Evolutionary conservation across 1,140 invertebrate genomes (phyloP).

Genomic region (Colletes gigas): DNA sequence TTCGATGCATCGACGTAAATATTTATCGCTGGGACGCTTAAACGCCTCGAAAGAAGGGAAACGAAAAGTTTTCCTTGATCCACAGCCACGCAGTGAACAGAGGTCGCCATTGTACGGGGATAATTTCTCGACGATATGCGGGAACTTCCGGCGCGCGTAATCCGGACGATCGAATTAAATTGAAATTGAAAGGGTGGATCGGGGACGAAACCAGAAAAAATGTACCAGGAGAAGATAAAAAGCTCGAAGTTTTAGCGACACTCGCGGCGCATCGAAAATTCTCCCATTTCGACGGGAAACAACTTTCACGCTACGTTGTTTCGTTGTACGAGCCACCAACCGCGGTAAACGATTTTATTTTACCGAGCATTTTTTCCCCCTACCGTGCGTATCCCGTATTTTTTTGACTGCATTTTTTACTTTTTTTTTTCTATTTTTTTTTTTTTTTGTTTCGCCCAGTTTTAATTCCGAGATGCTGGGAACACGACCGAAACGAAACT

Average conservation of each 20-base stretch:
- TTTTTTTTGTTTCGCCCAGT: neutral
- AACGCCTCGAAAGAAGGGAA: too few species aligned
- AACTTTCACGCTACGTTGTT: neutral
- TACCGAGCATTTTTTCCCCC: too few species aligned
- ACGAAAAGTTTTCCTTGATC: too few species aligned
- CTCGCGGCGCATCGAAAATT: neutral
- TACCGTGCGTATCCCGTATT: neutral
- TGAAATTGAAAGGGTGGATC: neutral
- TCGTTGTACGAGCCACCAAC: neutral
- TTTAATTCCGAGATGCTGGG: neutral
- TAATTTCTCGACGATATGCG: conserved; percentile 6
- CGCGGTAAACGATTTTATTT: conserved; percentile 11
- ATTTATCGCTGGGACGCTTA: too few species aligned
- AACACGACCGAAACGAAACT: neutral
- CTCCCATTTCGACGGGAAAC: neutral
- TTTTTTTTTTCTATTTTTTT: neutral
- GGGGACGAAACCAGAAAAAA: neutral
- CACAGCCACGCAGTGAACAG: too few species aligned
- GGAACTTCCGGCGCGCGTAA: neutral
- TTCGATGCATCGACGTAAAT: too few species aligned
- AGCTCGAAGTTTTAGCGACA: neutral
- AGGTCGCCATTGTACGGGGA: too few species aligned
- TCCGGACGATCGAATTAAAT: neutral
- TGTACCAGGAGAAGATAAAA: neutral
- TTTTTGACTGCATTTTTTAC: neutral